These are phyloP conservation scores for Rhodeus uyekii DNA, from an alignment of 2,797 vertebrate species.

Conservation along the genomic window DNA sequence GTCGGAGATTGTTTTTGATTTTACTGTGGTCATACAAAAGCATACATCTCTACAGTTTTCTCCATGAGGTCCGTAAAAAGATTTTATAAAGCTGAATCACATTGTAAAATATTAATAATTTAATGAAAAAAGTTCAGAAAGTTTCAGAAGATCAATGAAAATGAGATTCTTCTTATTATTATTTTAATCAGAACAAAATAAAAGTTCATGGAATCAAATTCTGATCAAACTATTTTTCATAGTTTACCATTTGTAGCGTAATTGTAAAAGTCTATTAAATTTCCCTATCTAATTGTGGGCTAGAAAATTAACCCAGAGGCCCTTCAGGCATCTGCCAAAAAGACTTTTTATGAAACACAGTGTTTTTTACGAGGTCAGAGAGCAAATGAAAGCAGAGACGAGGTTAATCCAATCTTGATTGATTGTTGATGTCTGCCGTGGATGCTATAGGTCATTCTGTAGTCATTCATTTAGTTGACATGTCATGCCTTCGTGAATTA, in stretches of 20 bases:
- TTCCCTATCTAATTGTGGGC: background rate
- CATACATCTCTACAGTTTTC: background rate
- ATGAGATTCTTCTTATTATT: background rate
- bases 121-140: background rate
- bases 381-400: conserved; percentile 33
- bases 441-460: conserved; percentile 2
- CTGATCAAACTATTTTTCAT: background rate
- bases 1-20: background rate
- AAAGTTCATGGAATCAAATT: background rate
- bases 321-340: background rate
- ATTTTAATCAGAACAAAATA: background rate
- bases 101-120: background rate
- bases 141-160: background rate
- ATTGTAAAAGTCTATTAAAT: background rate
- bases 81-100: background rate
- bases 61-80: background rate
- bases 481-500: background rate
- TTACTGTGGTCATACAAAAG: background rate
- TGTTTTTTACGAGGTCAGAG: conserved; percentile 30
- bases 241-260: background rate
- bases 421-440: conserved; percentile 32
- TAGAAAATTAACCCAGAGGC: background rate
- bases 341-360: background rate
- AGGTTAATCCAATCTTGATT: conserved; percentile 17
- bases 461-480: conserved; percentile 16